Evolutionary conservation across 1,140 invertebrate genomes (phyloP).

Genomic region (Physella acuta): DNA sequence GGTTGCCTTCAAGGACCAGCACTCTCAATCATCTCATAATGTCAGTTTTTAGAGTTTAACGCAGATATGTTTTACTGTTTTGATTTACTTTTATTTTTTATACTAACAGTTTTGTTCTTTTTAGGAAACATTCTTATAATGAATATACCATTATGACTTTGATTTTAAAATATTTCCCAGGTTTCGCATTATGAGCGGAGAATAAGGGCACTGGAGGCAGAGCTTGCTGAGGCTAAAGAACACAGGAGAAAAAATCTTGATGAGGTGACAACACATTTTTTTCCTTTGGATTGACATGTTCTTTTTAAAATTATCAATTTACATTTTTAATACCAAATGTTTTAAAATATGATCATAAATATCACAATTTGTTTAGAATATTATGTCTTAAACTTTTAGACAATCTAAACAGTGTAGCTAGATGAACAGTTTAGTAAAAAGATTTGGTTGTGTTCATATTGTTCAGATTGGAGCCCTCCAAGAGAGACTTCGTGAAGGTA

Average conservation of each 20-base stretch:
- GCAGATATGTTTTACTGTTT: too few relatives aligned
- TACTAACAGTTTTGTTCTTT: background rate
- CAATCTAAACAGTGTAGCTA: too few relatives aligned
- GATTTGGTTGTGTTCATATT: background rate
- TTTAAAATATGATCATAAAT: too few relatives aligned
- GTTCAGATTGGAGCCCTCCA: slow-evolving; percentile 50
- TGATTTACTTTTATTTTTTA: background rate
- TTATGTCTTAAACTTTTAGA: too few relatives aligned
- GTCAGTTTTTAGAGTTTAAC: slow-evolving; percentile 34
- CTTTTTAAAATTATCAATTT: too few relatives aligned
- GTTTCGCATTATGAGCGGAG: slow-evolving; percentile 52
- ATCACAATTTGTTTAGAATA: too few relatives aligned
- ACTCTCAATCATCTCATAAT: slow-evolving; percentile 42
- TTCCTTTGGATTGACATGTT: too few relatives aligned
- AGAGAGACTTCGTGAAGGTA: slow-evolving; percentile 46
- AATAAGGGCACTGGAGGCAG: slow-evolving; percentile 48
- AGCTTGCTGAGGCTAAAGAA: slow-evolving; percentile 50
- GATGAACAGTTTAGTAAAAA: too few relatives aligned
- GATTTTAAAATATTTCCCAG: slow-evolving; percentile 30
- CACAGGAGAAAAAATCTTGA: slow-evolving; percentile 51
- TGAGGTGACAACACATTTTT: slow-evolving; percentile 41
- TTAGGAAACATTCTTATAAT: background rate
- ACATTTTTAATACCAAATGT: too few relatives aligned
- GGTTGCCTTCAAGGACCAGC: slow-evolving; percentile 38
- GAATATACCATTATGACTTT: background rate